These are phyloP conservation scores for Muscicapa adusta DNA, from an alignment of 2,113 vertebrate species.

Conservation along the genomic window DNA sequence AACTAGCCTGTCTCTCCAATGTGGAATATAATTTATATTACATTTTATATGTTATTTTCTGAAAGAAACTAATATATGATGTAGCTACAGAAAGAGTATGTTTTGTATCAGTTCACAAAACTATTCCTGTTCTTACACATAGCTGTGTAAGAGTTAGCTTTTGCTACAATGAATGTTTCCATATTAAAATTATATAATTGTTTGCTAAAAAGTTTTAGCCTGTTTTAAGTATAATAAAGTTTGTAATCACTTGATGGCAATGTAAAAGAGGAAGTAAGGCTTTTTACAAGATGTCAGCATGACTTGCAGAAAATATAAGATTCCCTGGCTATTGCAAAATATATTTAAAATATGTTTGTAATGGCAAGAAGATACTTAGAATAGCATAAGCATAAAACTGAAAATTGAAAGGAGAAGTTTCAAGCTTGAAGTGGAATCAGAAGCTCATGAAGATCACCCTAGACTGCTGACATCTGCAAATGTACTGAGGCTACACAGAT, in stretches of 20 bases:
- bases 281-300: background rate
- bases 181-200: background rate
- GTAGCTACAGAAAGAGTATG: background rate
- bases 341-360: background rate
- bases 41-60: background rate
- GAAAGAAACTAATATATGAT: background rate
- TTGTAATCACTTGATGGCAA: background rate
- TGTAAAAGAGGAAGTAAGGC: background rate
- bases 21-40: background rate
- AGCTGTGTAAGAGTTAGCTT: background rate
- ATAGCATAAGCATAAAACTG: background rate
- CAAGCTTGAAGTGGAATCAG: background rate
- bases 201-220: background rate
- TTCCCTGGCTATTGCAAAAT: background rate
- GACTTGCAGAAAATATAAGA: background rate
- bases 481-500: background rate
- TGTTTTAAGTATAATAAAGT: background rate
- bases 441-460: background rate
- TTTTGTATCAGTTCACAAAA: background rate
- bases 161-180: background rate
- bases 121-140: background rate
- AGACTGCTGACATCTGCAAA: background rate
- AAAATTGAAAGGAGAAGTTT: background rate
- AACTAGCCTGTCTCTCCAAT: background rate
- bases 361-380: background rate